phyloP scores from a whole-genome alignment of 2,113 vertebrate species.

The Otocyon megalotis region DNA sequence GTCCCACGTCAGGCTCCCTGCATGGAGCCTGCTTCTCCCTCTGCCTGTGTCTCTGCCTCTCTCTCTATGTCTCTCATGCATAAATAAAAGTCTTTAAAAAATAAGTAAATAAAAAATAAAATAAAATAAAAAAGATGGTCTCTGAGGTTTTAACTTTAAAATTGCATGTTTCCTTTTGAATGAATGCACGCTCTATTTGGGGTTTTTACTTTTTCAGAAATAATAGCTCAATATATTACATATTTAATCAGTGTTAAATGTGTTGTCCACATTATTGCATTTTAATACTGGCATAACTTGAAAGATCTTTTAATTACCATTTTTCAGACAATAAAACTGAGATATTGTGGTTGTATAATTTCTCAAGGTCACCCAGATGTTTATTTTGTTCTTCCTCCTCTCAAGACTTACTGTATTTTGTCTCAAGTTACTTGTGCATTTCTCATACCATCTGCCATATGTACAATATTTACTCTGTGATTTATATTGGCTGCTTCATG shows the following conservation, averaged over 20 bases:
- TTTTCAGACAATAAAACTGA: neutral
- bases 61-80: too few species aligned
- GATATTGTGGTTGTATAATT: neutral
- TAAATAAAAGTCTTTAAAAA: too few species aligned
- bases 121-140: neutral
- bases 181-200: constrained; percentile 13
- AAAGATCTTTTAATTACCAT: neutral
- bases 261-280: neutral
- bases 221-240: neutral
- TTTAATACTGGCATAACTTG: constrained; percentile 19
- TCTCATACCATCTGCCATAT: neutral
- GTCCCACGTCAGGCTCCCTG: too few species aligned
- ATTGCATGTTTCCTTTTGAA: constrained; percentile 25
- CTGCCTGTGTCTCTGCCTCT: too few species aligned
- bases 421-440: neutral
- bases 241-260: constrained; percentile 3
- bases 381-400: neutral
- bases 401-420: neutral
- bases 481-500: neutral
- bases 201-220: constrained; percentile 23
- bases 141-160: constrained; percentile 13
- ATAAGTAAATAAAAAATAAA: too few species aligned
- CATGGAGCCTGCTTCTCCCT: too few species aligned
- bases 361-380: neutral
- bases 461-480: neutral